Evolutionary conservation across 2,888 invertebrate species (phyloP).

Genomic region (Apodemia zela): DNA sequence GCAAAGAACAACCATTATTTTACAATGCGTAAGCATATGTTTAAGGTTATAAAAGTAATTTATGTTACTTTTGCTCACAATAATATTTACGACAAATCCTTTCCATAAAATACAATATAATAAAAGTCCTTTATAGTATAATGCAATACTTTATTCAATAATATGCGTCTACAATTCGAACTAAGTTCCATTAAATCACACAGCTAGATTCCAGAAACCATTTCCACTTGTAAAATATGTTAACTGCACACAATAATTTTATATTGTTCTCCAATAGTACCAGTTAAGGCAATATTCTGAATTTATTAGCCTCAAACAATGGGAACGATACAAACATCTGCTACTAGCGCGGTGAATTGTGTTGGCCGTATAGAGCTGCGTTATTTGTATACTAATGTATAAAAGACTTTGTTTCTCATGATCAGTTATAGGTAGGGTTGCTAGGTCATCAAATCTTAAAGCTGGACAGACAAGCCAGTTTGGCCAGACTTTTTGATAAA

Average conservation of each 20-base stretch:
- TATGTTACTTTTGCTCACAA: background rate
- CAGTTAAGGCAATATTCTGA: constrained; percentile 31
- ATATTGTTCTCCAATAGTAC: constrained; percentile 34
- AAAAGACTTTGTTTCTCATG: background rate
- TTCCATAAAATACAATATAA: constrained; percentile 3
- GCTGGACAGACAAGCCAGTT: too few species aligned
- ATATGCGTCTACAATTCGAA: constrained; percentile 4
- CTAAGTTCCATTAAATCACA: constrained; percentile 9
- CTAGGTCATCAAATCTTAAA: too few species aligned
- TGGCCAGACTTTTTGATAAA: too few species aligned
- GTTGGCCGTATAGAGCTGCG: background rate
- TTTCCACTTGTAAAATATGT: constrained; percentile 30
- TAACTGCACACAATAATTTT: constrained; percentile 35
- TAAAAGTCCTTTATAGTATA: background rate
- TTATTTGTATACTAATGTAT: constrained; percentile 14
- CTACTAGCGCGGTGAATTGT: background rate
- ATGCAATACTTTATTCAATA: constrained; percentile 12
- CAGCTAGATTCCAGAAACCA: constrained; percentile 10
- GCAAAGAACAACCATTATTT: too few species aligned
- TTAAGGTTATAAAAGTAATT: background rate
- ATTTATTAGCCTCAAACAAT: constrained; percentile 33
- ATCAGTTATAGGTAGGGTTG: too few species aligned
- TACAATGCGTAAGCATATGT: too few species aligned
- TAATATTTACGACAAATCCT: background rate
- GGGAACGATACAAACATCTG: constrained; percentile 15